Evolutionary conservation across 2,888 invertebrate genomes (phyloP).

Genomic region (Cheiracanthium punctorium): DNA sequence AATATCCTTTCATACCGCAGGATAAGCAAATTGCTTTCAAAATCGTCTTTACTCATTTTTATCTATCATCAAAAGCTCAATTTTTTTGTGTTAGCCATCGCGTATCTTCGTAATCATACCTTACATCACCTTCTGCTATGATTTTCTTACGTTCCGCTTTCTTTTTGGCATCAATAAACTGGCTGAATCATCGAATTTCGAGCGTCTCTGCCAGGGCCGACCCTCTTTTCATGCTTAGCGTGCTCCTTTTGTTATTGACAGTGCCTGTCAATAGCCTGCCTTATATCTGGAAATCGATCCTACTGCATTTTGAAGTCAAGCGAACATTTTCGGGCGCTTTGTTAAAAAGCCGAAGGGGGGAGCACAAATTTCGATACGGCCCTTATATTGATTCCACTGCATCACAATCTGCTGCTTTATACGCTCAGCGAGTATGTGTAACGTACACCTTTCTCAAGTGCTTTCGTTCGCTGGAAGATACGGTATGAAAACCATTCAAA

Average conservation of each 20-base stretch:
- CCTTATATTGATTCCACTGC: neutral
- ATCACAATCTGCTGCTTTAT: neutral
- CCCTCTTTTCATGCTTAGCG: constrained; percentile 1
- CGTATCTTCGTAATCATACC: too few relatives aligned
- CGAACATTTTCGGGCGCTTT: neutral
- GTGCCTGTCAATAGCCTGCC: constrained; percentile 19
- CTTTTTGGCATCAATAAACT: constrained; percentile 11
- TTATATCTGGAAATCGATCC: constrained; percentile 24
- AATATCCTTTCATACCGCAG: too few relatives aligned
- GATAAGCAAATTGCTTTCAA: too few relatives aligned
- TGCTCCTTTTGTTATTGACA: constrained; percentile 40
- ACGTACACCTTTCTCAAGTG: neutral
- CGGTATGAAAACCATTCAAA: too few relatives aligned
- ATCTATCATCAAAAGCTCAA: too few relatives aligned
- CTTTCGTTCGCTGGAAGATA: too few relatives aligned
- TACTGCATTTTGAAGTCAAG: constrained; percentile 24
- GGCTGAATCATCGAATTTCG: constrained; percentile 34
- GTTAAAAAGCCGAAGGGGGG: constrained; percentile 9
- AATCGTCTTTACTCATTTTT: too few relatives aligned
- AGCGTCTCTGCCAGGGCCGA: neutral
- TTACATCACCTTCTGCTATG: neutral
- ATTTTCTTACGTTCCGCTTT: neutral
- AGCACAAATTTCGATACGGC: constrained; percentile 10
- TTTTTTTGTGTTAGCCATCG: too few relatives aligned
- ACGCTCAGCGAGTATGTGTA: neutral